Evolutionary conservation across 2,113 vertebrate species (phyloP).

Genomic region (Oreochromis aureus): DNA sequence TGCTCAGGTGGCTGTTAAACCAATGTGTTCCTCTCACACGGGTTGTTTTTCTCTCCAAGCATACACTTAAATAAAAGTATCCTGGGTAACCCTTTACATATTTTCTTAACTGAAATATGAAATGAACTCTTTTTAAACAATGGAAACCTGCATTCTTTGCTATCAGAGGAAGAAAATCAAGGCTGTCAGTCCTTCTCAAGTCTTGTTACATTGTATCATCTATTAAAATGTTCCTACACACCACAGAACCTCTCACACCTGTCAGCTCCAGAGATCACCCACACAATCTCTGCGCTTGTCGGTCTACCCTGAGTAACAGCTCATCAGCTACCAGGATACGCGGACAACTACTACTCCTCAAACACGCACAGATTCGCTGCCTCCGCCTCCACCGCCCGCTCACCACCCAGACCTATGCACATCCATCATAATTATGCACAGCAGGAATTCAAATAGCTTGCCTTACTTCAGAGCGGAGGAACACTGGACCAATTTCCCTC

Average conservation of each 20-base stretch:
- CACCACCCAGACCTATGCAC: conserved; percentile 40
- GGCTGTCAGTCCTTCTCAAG: conserved; percentile 4
- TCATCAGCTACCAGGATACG: conserved; percentile 34
- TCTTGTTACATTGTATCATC: conserved; percentile 7
- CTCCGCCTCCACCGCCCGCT: conserved; percentile 34
- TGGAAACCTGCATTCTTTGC: not conserved
- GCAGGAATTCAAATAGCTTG: conserved; percentile 56
- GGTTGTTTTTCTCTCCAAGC: not conserved
- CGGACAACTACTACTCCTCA: conserved; percentile 11
- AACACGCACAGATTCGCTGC: conserved; percentile 9
- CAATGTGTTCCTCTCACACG: not conserved
- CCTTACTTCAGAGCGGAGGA: conserved; percentile 38
- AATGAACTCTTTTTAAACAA: not conserved
- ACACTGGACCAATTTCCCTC: conserved; percentile 26
- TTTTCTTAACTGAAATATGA: not conserved
- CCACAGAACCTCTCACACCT: conserved; percentile 37
- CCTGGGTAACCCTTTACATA: not conserved
- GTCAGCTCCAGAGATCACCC: conserved; percentile 51
- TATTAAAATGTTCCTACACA: conserved; percentile 31
- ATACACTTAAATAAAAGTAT: not conserved
- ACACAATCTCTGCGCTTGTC: conserved; percentile 54
- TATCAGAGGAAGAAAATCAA: not conserved
- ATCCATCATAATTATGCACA: conserved; percentile 67
- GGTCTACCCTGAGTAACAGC: conserved; percentile 53
- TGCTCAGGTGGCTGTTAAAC: conserved; percentile 34